Evolutionary conservation across 2,888 invertebrate genomes (phyloP), one percentile per base, ranked within the genome.

Genomic region (Plutella xylostella): DNA sequence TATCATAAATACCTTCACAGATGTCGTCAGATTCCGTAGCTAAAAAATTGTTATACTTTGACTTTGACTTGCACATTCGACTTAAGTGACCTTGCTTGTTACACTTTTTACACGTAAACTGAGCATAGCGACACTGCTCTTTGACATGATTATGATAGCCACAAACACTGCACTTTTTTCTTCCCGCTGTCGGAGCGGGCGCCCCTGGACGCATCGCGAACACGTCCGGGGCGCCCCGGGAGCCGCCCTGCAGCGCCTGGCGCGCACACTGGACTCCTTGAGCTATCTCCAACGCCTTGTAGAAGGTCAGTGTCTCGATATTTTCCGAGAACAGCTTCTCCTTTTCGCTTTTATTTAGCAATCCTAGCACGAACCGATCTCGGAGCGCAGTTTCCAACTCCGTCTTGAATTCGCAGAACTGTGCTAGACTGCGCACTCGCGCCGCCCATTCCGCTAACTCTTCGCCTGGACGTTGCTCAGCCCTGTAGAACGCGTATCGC

Each of bases 301-400:
- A 39, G 14, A 53, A 47, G 1, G 49, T 49, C 21, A 54, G 43
- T 7, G 14, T 43, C 1, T 41, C 42, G 1, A 47, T 31, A 22
- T 40, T 40, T 37, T 53, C 50, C 0, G 45, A 12, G 19, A 55
- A 53, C 7, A 55, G 31, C 39, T 46, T 51, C 15, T 50, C 52
- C n/a, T 49, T 48, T 35, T 48, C 51, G n/a, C 48, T 48, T 0
- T 20, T 31, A n/a, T 47, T 45, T 19, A 52, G 47, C 12, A 53
- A 40, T 11, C 53, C 55, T 2, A 55, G 34, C n/a, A 55, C 47
- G 35, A 55, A 55, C 11, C 48, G 44, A 42, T 52, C 52, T 12
- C 55, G 25, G 4, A 53, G 28, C 18, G 43, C 48, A 1, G 42
- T 44, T 7, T 48, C 50, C 12, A 51, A 42, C 15, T 42, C 45